Base-by-base conservation (phyloP, 1,140 invertebrate species). In the Drosophila arizonae region DNA sequence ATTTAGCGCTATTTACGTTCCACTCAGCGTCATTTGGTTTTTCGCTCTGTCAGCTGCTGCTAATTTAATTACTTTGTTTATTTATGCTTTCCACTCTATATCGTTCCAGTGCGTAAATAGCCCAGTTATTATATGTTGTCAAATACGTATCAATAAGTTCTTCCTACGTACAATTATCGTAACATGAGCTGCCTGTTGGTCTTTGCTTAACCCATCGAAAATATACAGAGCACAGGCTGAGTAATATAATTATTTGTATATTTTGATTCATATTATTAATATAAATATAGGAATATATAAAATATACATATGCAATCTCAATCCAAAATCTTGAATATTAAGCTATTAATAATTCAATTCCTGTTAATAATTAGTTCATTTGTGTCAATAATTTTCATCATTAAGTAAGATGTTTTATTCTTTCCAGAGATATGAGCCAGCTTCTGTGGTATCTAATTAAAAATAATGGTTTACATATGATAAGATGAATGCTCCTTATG, bases 31-130 rank as follows among this genome's bases (percentile, higher is more conserved):
- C 75, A 63, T 75, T 75, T 77, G 45, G 43, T 52, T 57, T 57
- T 57, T 52, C 48, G 52, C 61, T 15, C 26, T 11, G 36, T 30
- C 41, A 54, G 61, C 63, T 45, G 48, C 67, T 68, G 69, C 77
- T 79, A 79, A 79, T 86, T 87, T 69, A 70, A 76, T 86, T 79
- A 71, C 69, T 76, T 64, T 78, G 75, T 79, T 87, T 87, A 72
- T 79, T 51, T 73, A 43, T 62, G 61, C 52, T 81, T 66, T 61
- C 54, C 54, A 62, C 46, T 46, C 64, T 65, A 72, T 65, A 72
- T 62, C 41, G 54, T 28, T 54, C 9, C 41, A 24, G 39, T 39
- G 33, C 60, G 54, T 64, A 76, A 68, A 80, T 72, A 76, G 66
- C 46, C 39, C 15, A n/a, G 26, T 45, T n/a, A 13, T 8, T 51